phyloP scores from a whole-genome alignment of 2,888 invertebrate genomes.

The Epirrhoe tristata region DNA sequence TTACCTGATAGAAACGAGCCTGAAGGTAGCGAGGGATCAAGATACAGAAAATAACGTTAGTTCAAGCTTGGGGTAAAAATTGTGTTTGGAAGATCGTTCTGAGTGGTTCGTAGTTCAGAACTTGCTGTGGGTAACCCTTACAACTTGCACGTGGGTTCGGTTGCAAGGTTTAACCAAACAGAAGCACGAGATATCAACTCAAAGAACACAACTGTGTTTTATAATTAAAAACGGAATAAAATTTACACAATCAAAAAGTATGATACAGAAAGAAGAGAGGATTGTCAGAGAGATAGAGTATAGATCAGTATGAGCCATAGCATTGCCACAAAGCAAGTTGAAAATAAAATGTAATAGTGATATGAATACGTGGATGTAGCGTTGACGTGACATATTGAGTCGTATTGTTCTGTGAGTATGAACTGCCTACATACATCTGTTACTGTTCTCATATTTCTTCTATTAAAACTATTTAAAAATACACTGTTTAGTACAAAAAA shows the following conservation, averaged over 20 bases:
- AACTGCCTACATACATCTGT: slow-evolving; percentile 47
- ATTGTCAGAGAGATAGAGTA: slow-evolving; percentile 55
- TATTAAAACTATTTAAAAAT: slow-evolving; percentile 44
- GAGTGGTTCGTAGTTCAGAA: slow-evolving; percentile 32
- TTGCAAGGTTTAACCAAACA: slow-evolving; percentile 43
- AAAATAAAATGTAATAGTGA: slow-evolving; percentile 76
- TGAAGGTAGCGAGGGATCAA: slow-evolving; percentile 90
- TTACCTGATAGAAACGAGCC: slow-evolving; percentile 95
- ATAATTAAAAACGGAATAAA: slow-evolving; percentile 43
- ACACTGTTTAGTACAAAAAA: slow-evolving; percentile 50
- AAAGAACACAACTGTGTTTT: slow-evolving; percentile 49
- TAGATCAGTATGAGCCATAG: slow-evolving; percentile 72
- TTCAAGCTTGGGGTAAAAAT: slow-evolving; percentile 65
- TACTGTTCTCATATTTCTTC: slow-evolving; percentile 35
- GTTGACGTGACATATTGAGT: slow-evolving; percentile 50
- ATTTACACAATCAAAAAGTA: slow-evolving; percentile 47
- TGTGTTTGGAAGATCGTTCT: slow-evolving; percentile 50
- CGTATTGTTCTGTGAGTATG: slow-evolving; percentile 56
- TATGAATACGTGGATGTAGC: slow-evolving; percentile 68
- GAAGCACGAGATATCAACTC: slow-evolving; percentile 41
- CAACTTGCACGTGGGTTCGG: slow-evolving; percentile 23
- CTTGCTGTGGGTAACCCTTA: slow-evolving; percentile 29
- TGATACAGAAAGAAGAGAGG: slow-evolving; percentile 56
- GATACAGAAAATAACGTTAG: slow-evolving; percentile 86
- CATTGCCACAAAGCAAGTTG: slow-evolving; percentile 83